Evolutionary conservation across 2,888 invertebrate genomes (phyloP).

Genomic region (Argyresthia albistria): DNA sequence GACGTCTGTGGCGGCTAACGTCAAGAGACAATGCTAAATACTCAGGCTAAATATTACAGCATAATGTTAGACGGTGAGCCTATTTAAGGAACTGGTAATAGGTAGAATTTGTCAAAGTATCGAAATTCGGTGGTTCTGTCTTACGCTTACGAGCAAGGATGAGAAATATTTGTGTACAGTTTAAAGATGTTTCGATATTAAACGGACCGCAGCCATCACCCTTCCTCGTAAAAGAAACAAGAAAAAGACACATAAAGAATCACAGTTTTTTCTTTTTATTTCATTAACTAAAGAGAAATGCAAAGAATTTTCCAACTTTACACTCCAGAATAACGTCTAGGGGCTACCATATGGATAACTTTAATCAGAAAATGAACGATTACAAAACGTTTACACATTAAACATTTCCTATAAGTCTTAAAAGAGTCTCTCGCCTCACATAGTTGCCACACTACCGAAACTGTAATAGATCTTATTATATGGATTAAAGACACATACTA

Average conservation of each 20-base stretch:
- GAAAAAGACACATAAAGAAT: constrained; percentile 30
- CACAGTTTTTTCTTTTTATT: constrained; percentile 63
- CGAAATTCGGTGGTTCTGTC: too few species aligned
- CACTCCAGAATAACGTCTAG: constrained; percentile 62
- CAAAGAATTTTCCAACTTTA: constrained; percentile 61
- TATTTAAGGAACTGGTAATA: too few species aligned
- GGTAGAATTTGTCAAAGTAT: too few species aligned
- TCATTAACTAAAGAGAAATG: constrained; percentile 68
- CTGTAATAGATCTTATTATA: constrained; percentile 58
- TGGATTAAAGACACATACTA: constrained; percentile 39
- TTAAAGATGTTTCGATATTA: too few species aligned
- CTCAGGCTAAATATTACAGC: too few species aligned
- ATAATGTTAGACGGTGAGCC: too few species aligned
- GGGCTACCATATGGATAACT: constrained; percentile 60
- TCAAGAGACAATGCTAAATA: too few species aligned
- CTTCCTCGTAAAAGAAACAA: neutral
- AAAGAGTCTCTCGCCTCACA: constrained; percentile 45
- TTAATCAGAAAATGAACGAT: constrained; percentile 60
- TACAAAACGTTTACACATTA: constrained; percentile 67
- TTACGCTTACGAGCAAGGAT: too few species aligned
- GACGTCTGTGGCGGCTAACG: too few species aligned
- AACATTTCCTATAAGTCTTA: constrained; percentile 71
- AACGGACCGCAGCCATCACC: too few species aligned
- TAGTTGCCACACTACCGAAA: constrained; percentile 36
- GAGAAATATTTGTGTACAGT: too few species aligned